A percentile compares a stretch with the other conserved stretches of the same genome.
phyloP scores from a whole-genome alignment of 2,113 vertebrate species.

The Brienomyrus brachyistius region DNA sequence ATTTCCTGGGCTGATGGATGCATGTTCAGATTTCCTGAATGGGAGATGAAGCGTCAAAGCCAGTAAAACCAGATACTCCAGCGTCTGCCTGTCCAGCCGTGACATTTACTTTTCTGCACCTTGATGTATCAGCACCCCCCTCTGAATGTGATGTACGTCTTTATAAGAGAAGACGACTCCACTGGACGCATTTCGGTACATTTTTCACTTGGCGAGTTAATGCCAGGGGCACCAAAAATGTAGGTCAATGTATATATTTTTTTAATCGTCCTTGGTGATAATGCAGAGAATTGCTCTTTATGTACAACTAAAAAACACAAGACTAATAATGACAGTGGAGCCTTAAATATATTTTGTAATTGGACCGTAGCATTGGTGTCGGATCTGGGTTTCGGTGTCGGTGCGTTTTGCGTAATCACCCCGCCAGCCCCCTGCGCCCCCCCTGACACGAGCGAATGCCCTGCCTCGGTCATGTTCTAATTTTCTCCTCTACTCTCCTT shows the following conservation, averaged over 20 bases:
- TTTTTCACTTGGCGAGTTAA: neutral
- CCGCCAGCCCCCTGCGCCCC: neutral
- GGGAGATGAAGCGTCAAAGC: neutral
- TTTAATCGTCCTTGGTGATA: neutral
- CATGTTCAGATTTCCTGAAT: neutral
- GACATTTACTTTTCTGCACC: neutral
- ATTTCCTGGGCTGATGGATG: neutral
- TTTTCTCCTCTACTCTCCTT: slow-evolving; percentile 17
- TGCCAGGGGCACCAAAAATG: neutral
- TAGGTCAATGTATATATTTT: neutral
- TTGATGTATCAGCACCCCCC: neutral
- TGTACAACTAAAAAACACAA: neutral
- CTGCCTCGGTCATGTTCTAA: neutral
- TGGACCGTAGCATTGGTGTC: neutral
- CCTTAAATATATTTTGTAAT: neutral
- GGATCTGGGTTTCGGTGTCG: neutral
- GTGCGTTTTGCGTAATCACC: neutral
- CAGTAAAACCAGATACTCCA: neutral
- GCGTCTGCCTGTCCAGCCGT: neutral
- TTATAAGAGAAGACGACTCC: neutral
- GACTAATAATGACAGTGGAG: neutral
- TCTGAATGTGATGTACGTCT: neutral
- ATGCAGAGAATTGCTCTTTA: neutral
- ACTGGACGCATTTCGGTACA: neutral
- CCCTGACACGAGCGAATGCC: neutral